Evolutionary conservation across 2,888 invertebrate species (phyloP), one percentile per base, ranked within the genome.

Genomic region (Pristionchus fissidentatus): DNA sequence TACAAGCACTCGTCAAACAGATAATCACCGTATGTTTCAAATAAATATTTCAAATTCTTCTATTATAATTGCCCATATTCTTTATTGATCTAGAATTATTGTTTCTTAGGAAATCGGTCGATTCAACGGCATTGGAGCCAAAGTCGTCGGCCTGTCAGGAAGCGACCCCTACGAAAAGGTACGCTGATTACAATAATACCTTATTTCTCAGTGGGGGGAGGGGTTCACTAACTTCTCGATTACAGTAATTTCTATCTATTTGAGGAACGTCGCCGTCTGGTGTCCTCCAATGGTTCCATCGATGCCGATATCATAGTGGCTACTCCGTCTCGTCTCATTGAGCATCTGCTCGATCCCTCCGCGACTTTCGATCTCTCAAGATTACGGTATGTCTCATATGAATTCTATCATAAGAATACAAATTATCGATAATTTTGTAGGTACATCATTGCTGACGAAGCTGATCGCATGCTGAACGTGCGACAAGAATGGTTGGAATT

Each of bases 381-480:
- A 75, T 85, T 91, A 10, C 83, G 91, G 78, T 90, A 86, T 62
- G 55, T 22, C 13, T n/a, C n/a, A n/a, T n/a, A n/a, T 32, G 22
- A 7, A 5, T 26, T 1, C 29, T 38, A 19, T 46, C 29, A 46
- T 60, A 13, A 26, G 80, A 22, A 22, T 29, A 62, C 15, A 1
- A 78, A 46, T 15, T 60, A 70, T 62, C 0, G 15, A 15, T 15
- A 19, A 32, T 29, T 10, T 0, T 84, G 55, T 46, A 84, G 85
- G 49, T 86, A 85, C 29, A 82, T 94, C 92, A 93, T 99, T 0
- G 96, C 99, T 84, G 99, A 99, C 93, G 99, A 99, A 94, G 99
- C 99, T 8, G 99, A 99, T 93, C 94, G 97, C 88, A 96, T 97
- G 88, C 95, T 97, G 94, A 96, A 97, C 91, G 95, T 96, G 77